Evolutionary conservation across 2,113 vertebrate genomes (phyloP).

Genomic region (Bagarius yarrelli): DNA sequence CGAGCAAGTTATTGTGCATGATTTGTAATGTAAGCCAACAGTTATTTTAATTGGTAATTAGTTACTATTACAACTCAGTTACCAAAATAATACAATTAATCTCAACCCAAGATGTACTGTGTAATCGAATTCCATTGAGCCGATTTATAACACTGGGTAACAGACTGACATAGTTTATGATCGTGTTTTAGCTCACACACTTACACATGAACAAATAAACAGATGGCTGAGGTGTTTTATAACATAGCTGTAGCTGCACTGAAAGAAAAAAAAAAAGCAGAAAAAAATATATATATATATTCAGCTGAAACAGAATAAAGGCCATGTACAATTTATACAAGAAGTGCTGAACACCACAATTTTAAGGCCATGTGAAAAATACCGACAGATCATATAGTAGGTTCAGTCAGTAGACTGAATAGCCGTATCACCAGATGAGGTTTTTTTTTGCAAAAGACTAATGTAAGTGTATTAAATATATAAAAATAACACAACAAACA

Average conservation of each 20-base stretch:
- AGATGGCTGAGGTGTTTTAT: not conserved
- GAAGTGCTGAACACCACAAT: constrained; percentile 17
- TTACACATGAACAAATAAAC: not conserved
- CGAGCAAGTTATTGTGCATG: too few relatives aligned
- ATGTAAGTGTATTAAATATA: not conserved
- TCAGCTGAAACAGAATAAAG: not conserved
- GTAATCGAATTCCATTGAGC: constrained; percentile 29
- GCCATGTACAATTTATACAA: not conserved
- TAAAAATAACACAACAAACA: not conserved
- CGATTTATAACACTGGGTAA: constrained; percentile 21
- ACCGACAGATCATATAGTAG: not conserved
- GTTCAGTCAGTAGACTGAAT: not conserved
- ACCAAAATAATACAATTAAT: constrained; percentile 12
- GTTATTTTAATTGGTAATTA: too few relatives aligned
- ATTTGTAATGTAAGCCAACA: too few relatives aligned
- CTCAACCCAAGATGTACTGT: constrained; percentile 12
- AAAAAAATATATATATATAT: too few relatives aligned
- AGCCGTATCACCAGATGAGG: not conserved
- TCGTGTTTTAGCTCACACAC: not conserved
- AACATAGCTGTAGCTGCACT: not conserved
- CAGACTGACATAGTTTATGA: not conserved
- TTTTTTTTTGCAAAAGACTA: not conserved
- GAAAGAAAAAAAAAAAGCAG: not conserved
- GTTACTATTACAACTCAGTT: too few relatives aligned
- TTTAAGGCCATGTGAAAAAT: constrained; percentile 12